Conservation (phyloP, 1,140 invertebrate species). For the Euwallacea similis region DNA sequence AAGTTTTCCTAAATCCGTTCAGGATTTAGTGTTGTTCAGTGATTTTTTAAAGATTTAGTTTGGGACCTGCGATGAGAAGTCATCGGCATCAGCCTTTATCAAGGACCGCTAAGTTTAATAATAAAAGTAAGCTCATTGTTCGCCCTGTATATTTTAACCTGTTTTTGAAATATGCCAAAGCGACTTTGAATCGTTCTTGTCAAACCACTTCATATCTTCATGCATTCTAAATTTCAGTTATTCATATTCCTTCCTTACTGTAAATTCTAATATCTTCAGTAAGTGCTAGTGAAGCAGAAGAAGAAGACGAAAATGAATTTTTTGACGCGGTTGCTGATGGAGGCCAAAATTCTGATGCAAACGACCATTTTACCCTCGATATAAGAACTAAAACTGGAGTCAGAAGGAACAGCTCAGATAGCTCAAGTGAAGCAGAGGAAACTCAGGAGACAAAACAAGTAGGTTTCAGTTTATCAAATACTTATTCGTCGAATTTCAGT, state of each 20-base stretch:
- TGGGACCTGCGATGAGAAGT: conserved; percentile 8
- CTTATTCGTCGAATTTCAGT: no score
- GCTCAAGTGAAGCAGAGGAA: conserved; percentile 55
- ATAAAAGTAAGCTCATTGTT: conserved; percentile 17
- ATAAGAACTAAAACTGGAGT: conserved; percentile 57
- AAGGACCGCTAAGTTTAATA: conserved; percentile 6
- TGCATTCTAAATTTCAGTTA: conserved; percentile 9
- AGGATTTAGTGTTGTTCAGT: no score
- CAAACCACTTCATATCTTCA: neutral
- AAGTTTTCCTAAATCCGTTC: no score
- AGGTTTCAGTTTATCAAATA: conserved; percentile 18
- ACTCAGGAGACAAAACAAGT: conserved; percentile 52
- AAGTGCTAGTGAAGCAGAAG: conserved; percentile 65
- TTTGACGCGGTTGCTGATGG: conserved; percentile 85
- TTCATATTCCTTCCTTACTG: neutral
- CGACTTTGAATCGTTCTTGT: neutral
- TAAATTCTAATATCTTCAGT: conserved; percentile 29
- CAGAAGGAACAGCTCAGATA: conserved; percentile 54
- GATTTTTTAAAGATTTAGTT: neutral
- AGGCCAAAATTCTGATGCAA: conserved; percentile 53
- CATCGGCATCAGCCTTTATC: conserved; percentile 9
- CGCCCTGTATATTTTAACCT: neutral
- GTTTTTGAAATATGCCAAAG: neutral
- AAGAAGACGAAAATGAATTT: conserved; percentile 92
- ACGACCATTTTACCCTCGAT: conserved; percentile 68